Evolutionary conservation across 2,797 vertebrate genomes (phyloP), one percentile per base, ranked within the genome.

Genomic region (Emydoidea blandingii): DNA sequence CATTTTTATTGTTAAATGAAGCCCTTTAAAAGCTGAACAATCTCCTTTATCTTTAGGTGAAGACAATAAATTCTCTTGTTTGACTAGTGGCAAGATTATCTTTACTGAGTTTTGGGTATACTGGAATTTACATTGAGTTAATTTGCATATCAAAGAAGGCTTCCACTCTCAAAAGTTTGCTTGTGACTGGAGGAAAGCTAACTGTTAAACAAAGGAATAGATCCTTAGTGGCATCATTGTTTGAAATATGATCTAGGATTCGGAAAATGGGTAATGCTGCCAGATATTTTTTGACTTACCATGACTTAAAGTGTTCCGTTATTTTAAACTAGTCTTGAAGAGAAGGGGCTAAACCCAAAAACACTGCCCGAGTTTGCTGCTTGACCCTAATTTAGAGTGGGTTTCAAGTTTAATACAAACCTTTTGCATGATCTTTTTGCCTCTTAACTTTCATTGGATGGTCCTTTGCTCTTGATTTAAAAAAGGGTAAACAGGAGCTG

Each of bases 371-470:
- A 62, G 3, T 4, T 80, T 27, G 0, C 27, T 54, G 62, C 2
- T 34, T 65, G 47, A 2, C 21, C 0, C 53, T 34, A 1, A 12
- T 50, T 19, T 1, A 23, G 37, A 76, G 18, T 72, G 18, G 21
- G 68, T 21, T 68, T 37, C 11, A 62, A 65, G 25, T n/a, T 56
- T 49, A 44, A 50, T 16, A 53, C 56, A 72, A 47, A 31, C 14
- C 79, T 72, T 79, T 37, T 6, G 3, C n/a, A 2, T 3, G 29
- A 34, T 56, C 49, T 12, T 82, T 8, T 34, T 34, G 25, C 68
- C 82, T 85, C 31, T 53, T 12, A 79, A 41, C 21, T 0, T 0
- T 29, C 1, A 1, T 4, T 52, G 78, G 23, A 23, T 41, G 19
- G 25, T 19, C 37, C 9, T 72, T 41, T 41, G 68, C 68, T 68